Base-by-base conservation (phyloP, 2,797 vertebrate genomes). In the Botia kubotai region DNA sequence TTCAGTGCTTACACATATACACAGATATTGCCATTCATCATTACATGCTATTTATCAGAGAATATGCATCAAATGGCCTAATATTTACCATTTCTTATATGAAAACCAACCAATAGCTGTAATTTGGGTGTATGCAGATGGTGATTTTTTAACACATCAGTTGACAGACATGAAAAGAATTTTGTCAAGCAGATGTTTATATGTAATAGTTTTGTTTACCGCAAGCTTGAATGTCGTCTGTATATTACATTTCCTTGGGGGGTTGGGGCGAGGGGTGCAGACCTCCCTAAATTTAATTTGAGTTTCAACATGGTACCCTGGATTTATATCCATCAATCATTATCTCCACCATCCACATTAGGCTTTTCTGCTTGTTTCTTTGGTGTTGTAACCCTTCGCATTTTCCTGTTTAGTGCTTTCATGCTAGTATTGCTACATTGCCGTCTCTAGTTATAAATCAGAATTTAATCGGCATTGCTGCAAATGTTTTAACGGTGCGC, bases 271-370 rank as follows among this genome's bases (percentile, higher is more conserved):
- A 66, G 67, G 43, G 21, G 11, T 17, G 80, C 48, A 82, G 79
- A 79, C 76, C 76, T 63, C 57, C 50, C 70, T 68, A 57, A n/a
- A 33, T 78, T 81, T 84, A 10, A 81, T 85, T 84, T 79, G 43
- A 66, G 70, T 83, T 82, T 76, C 73, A 60, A 50, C 80, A 52
- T 63, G n/a, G 46, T 12, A 14, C 11, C 19, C 39, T 72, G 55
- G 53, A 60, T 65, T 81, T 63, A 29, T 14, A 46, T 76, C 43
- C 83, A 83, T 84, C 78, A 69, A 83, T 86, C 81, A 79, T 65
- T 29, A 19, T 43, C 43, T 46, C 43, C 78, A 70, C 36, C 14
- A 21, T 79, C 7, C 43, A 46, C 43, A 46, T 46, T 10, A 14
- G 2, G 39, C 16, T 46, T 68, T 55, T 43, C 0, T 10, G 1